Percentiles rank a stretch among this genome's conserved stretches.
Conservation (phyloP, 2,113 vertebrate species). For the Clupea harengus region DNA sequence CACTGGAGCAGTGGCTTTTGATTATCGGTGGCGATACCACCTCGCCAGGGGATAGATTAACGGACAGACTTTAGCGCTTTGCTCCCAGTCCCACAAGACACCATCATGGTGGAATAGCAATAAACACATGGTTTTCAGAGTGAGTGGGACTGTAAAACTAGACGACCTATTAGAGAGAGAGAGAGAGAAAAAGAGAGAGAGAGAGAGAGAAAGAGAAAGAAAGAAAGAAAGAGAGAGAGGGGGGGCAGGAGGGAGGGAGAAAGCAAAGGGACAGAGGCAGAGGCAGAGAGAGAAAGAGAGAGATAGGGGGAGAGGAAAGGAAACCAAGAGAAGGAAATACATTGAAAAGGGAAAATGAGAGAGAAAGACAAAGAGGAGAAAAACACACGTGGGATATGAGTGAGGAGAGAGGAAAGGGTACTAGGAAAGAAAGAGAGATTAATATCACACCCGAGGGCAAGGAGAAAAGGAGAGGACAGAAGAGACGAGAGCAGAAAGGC, state of each 20-base stretch:
- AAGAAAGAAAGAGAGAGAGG: no score
- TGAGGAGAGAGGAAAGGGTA: background rate
- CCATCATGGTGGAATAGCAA: no score
- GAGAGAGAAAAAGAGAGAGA: background rate
- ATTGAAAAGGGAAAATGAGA: background rate
- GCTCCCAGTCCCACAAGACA: no score
- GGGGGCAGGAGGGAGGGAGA: background rate
- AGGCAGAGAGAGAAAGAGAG: background rate
- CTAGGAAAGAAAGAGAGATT: background rate
- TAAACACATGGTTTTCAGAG: no score
- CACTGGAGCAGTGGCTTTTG: no score
- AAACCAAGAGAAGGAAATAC: background rate
- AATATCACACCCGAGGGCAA: background rate
- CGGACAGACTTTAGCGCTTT: no score
- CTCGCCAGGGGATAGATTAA: no score
- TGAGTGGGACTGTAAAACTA: background rate
- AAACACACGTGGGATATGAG: background rate
- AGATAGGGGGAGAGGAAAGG: background rate
- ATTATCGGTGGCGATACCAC: no score
- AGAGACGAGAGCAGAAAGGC: background rate
- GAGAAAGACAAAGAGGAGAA: background rate
- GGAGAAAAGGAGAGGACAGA: background rate
- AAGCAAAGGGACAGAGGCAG: background rate
- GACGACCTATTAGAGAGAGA: constrained; percentile 11
- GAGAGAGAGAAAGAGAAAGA: background rate